phyloP scores from a whole-genome alignment of 2,113 vertebrate species.

The Macquaria australasica region DNA sequence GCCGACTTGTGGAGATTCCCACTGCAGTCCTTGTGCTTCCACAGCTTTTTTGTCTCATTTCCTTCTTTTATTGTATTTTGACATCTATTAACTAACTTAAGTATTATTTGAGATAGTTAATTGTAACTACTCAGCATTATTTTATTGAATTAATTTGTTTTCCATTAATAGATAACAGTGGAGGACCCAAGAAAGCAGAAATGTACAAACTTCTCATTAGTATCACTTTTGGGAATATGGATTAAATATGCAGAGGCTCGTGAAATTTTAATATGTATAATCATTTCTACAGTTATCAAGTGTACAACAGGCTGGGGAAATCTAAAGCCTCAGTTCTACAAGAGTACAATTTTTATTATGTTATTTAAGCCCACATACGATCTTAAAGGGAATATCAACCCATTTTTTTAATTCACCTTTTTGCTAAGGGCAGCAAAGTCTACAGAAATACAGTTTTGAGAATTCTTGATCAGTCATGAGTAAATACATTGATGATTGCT shows the following conservation, averaged over 20 bases:
- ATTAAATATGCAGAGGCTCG: background rate
- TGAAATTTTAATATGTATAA: background rate
- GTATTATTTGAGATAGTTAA: background rate
- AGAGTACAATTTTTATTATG: background rate
- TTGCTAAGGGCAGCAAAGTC: background rate
- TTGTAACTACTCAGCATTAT: background rate
- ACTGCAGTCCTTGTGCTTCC: conserved; percentile 56
- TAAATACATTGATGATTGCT: background rate
- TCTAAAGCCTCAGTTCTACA: background rate
- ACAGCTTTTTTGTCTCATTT: conserved; percentile 31
- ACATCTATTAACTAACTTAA: background rate
- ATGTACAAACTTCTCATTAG: background rate
- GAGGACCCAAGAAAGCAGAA: background rate
- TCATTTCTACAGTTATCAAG: background rate
- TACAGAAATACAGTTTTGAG: background rate
- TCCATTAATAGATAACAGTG: background rate
- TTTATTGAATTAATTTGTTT: background rate
- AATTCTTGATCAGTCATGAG: background rate
- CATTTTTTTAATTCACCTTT: background rate
- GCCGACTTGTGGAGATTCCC: conserved; percentile 61
- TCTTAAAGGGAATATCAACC: background rate
- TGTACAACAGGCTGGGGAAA: background rate
- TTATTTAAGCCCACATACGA: background rate
- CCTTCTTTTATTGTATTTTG: conserved; percentile 33
- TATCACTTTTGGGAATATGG: conserved; percentile 1